A percentile compares a stretch with the other conserved stretches of the same genome.
These are phyloP conservation scores for Oreamnos americanus DNA, from an alignment of 2,113 vertebrate genomes.

Conservation along the genomic window DNA sequence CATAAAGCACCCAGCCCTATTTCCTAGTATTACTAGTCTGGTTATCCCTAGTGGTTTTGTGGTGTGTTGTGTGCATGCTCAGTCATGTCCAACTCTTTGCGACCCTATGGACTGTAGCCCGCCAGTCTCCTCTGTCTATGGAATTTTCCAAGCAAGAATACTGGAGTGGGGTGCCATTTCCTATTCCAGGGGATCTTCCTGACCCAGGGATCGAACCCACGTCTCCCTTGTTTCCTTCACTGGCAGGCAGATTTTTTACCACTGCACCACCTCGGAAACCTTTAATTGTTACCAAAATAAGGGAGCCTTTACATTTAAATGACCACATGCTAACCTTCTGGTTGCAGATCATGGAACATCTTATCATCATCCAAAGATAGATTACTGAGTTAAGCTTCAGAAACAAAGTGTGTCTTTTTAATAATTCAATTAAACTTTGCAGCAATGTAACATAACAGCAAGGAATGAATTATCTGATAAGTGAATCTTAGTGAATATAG, in stretches of 20 bases:
- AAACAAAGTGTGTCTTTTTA: not conserved
- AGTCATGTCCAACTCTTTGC: not conserved
- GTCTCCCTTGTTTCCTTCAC: not conserved
- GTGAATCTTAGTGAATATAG: not conserved
- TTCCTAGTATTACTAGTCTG: not conserved
- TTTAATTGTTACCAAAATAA: not conserved
- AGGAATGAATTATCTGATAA: not conserved
- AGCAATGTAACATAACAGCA: not conserved
- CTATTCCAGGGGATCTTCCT: not conserved
- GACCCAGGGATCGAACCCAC: not conserved
- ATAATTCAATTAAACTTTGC: not conserved
- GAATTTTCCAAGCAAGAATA: not conserved
- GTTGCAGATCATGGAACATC: not conserved
- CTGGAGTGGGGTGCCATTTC: not conserved
- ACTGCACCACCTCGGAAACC: not conserved
- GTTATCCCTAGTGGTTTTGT: not conserved
- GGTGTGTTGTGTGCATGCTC: not conserved
- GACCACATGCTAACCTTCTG: not conserved
- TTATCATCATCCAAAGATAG: not conserved
- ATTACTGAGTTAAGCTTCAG: not conserved
- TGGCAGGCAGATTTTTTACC: not conserved
- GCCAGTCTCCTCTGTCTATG: not conserved
- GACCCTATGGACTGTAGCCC: not conserved
- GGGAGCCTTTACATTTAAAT: not conserved
- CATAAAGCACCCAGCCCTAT: not conserved